Evolutionary conservation across 1,140 invertebrate species (phyloP).

Genomic region (Wasmannia auropunctata): DNA sequence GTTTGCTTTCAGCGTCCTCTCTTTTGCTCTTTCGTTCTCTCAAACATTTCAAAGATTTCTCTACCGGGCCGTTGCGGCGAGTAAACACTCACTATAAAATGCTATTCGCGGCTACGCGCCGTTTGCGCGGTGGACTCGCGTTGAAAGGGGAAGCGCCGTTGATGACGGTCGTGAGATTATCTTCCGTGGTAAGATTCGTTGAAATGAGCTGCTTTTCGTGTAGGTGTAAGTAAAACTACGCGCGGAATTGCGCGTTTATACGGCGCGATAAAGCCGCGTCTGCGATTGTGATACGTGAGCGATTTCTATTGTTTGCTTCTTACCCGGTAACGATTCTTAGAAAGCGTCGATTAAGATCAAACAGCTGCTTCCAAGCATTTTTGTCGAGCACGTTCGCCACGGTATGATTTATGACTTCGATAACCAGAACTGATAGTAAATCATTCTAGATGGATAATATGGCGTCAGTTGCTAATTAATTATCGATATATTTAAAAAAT

Average conservation of each 20-base stretch:
- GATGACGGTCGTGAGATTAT: slow-evolving; percentile 47
- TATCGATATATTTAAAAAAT: background rate
- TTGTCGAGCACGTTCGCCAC: background rate
- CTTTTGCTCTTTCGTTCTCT: slow-evolving; percentile 6
- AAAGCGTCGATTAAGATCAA: slow-evolving; percentile 43
- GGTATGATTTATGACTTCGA: slow-evolving; percentile 14
- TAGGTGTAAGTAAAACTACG: slow-evolving; percentile 9
- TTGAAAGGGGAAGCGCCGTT: slow-evolving; percentile 34
- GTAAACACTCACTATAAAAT: slow-evolving; percentile 50
- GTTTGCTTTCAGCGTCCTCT: background rate
- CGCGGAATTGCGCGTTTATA: slow-evolving; percentile 20
- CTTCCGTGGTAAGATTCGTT: slow-evolving; percentile 12
- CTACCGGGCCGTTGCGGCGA: slow-evolving; percentile 34
- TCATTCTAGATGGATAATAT: background rate
- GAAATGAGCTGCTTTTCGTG: background rate
- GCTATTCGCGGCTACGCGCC: slow-evolving; percentile 48
- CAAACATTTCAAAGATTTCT: slow-evolving; percentile 42
- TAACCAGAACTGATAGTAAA: slow-evolving; percentile 21
- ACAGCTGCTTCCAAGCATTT: slow-evolving; percentile 16
- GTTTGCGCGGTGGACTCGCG: slow-evolving; percentile 5
- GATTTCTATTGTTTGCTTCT: slow-evolving; percentile 25
- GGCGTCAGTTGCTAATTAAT: background rate
- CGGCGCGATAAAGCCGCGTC: background rate
- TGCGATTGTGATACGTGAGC: slow-evolving; percentile 2
- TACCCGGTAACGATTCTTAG: slow-evolving; percentile 8